Evolutionary conservation across 1,140 invertebrate species (phyloP), one percentile per base, ranked within the genome.

Genomic region (Heliconius himera): DNA sequence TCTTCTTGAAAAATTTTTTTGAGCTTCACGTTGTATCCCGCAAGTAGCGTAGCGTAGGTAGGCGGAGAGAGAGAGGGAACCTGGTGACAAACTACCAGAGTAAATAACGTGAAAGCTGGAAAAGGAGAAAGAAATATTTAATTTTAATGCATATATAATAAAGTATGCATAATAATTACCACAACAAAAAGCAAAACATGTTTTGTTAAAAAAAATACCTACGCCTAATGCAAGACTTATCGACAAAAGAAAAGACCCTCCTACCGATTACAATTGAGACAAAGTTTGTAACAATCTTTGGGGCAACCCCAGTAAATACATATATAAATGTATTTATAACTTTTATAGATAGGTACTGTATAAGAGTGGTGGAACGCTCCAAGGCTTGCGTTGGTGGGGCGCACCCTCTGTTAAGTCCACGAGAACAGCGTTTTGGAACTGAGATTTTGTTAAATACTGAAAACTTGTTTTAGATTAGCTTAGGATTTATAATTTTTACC

Each of bases 311-410:
- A 13, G 13, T 66, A 66, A 66, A 66, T 66, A 66, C 11, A 29
- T 66, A 66, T 13, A 26, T 29, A 29, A 22, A 56, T 66, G 8
- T 66, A 66, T 66, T 66, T 66, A 66, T 66, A 66, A 66, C 60
- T 66, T 26, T 26, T 66, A 29, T 66, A 29, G 60, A 29, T 66
- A 29, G 60, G 11, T 6, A 16, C n/a, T 26, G 22, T 5, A 29
- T 11, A 66, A 66, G 56, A 60, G 60, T 66, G 60, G 16, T 66
- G 60, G 60, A 66, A 66, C 26, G 60, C 22, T 66, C 60, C 60
- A 16, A 29, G 26, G 60, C 26, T 29, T 29, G 60, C 26, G 60
- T 66, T 5, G 26, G 22, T 22, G 3, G 41, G 26, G 26, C 60
- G 60, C 60, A 66, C 60, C 60, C 60, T 60, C 60, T 29, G 1